These are phyloP conservation scores for Coryphaenoides rupestris DNA, from an alignment of 2,113 vertebrate genomes.

Conservation along the genomic window DNA sequence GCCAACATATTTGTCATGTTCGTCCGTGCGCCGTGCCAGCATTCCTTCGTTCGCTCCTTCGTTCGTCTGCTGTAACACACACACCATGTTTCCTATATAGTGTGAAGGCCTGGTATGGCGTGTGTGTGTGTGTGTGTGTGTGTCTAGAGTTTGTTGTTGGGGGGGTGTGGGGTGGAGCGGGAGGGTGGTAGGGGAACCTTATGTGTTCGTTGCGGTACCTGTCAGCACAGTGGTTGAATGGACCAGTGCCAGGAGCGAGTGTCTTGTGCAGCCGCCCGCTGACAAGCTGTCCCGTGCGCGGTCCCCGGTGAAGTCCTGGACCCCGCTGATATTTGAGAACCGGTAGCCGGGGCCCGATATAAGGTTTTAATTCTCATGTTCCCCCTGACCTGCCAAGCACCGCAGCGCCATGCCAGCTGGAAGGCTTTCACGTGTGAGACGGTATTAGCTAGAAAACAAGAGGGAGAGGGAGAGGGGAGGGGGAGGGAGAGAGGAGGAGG, in stretches of 20 bases:
- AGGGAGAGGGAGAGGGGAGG: slow-evolving; percentile 23
- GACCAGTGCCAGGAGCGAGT: slow-evolving; percentile 62
- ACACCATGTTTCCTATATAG: too few relatives aligned
- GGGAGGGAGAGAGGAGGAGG: too few relatives aligned
- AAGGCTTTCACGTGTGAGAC: slow-evolving; percentile 68
- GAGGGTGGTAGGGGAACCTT: too few relatives aligned
- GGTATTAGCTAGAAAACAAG: slow-evolving; percentile 52
- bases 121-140: too few relatives aligned
- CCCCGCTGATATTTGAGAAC: slow-evolving; percentile 78
- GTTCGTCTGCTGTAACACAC: too few relatives aligned
- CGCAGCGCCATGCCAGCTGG: slow-evolving; percentile 75
- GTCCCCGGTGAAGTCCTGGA: slow-evolving; percentile 77
- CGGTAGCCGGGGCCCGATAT: slow-evolving; percentile 70
- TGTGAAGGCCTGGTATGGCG: too few relatives aligned
- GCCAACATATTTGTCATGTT: too few relatives aligned
- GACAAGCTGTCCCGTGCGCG: slow-evolving; percentile 57
- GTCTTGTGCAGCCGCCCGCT: slow-evolving; percentile 64
- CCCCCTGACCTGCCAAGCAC: slow-evolving; percentile 73
- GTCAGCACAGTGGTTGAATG: slow-evolving; percentile 51
- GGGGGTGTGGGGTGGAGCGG: too few relatives aligned
- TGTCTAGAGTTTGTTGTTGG: too few relatives aligned
- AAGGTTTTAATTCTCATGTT: slow-evolving; percentile 80
- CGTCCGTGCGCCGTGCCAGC: too few relatives aligned
- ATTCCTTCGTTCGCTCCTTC: too few relatives aligned
- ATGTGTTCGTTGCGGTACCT: slow-evolving; percentile 5